A percentile compares a stretch with the other conserved stretches of the same genome.
Conservation (phyloP, 2,113 vertebrate genomes). For the Kryptolebias marmoratus region DNA sequence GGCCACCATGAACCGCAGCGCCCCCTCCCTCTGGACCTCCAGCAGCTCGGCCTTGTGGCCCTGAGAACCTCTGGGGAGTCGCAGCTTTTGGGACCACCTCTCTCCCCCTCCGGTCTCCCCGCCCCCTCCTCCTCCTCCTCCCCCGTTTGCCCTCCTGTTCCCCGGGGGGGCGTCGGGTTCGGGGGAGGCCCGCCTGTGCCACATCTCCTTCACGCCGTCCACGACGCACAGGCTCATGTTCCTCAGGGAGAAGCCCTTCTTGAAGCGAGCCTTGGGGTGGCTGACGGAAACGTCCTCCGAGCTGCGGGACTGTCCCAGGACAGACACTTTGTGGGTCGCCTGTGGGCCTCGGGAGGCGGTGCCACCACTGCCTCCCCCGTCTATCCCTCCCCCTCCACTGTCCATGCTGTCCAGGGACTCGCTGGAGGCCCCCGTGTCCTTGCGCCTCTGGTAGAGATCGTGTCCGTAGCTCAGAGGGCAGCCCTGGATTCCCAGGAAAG, state of each 20-base stretch:
- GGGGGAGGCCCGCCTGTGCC: conserved; percentile 90
- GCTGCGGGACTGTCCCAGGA: conserved; percentile 92
- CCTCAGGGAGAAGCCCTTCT: conserved; percentile 95
- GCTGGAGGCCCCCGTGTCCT: conserved; percentile 85
- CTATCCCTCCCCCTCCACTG: conserved; percentile 74
- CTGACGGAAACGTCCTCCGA: conserved; percentile 91
- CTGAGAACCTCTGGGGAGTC: conserved; percentile 78
- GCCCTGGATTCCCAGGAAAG: conserved; percentile 88
- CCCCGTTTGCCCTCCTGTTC: conserved; percentile 59
- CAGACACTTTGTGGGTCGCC: conserved; percentile 81
- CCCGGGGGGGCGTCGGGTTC: conserved; percentile 80
- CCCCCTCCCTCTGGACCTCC: conserved; percentile 96
- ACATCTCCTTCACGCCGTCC: conserved; percentile 95
- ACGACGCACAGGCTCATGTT: conserved; percentile 98
- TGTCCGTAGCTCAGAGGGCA: conserved; percentile 85
- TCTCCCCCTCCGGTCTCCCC: conserved; percentile 64
- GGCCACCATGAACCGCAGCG: conserved; percentile 93
- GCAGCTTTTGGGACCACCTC: conserved; percentile 84
- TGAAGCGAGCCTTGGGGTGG: conserved; percentile 87
- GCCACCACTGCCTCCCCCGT: conserved; percentile 47
- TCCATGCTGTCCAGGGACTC: conserved; percentile 91
- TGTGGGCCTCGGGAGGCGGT: conserved; percentile 63
- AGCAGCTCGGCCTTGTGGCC: conserved; percentile 89
- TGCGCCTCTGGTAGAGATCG: conserved; percentile 81
- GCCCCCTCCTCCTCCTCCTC: conserved; percentile 36